Percentiles rank a stretch among this genome's conserved stretches.
Conservation (phyloP, 2,113 vertebrate species). For the Pachyramphus minor region DNA sequence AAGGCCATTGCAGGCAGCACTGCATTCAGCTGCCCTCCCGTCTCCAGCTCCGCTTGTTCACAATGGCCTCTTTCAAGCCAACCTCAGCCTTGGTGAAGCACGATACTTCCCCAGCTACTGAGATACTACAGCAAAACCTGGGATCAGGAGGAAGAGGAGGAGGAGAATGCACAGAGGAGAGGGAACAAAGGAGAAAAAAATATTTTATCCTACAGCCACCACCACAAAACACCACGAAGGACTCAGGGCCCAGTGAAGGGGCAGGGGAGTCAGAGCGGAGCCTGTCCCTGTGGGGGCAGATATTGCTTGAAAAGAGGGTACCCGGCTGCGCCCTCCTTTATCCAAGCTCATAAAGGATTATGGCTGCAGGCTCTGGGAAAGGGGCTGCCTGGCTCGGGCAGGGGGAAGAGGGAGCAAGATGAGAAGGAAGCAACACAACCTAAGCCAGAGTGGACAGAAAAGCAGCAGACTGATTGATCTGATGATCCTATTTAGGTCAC, state of each 20-base stretch:
- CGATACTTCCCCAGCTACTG: not conserved
- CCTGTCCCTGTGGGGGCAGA: not conserved
- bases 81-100: not conserved
- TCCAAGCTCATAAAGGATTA: not conserved
- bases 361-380: not conserved
- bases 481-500: slow-evolving; percentile 67
- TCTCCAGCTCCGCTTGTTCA: not conserved
- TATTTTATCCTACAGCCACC: not conserved
- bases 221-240: not conserved
- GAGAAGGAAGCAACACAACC: not conserved
- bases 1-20: not conserved
- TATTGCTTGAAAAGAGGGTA: not conserved
- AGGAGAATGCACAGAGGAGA: not conserved
- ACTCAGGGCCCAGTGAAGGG: not conserved
- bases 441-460: slow-evolving; percentile 21
- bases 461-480: slow-evolving; percentile 59
- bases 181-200: not conserved
- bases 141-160: not conserved
- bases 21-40: not conserved
- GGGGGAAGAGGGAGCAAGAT: not conserved
- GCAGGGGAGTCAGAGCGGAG: not conserved
- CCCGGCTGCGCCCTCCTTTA: not conserved
- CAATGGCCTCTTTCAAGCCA: slow-evolving; percentile 59
- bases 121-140: slow-evolving; percentile 27
- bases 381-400: not conserved